phyloP scores from a whole-genome alignment of 1,140 invertebrate species.

The Platorchestia sp. region DNA sequence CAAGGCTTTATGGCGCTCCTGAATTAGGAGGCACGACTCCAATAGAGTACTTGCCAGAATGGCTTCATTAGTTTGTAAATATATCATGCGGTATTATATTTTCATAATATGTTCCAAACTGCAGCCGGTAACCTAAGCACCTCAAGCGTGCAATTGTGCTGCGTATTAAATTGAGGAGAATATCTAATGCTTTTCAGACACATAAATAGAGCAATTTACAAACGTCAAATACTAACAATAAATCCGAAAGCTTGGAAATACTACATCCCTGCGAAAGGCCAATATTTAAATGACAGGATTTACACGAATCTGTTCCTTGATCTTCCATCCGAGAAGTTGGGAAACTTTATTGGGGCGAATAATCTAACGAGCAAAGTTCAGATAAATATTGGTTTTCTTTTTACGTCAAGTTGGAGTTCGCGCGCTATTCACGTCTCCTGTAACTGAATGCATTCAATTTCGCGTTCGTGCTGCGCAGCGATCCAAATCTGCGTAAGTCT shows the following conservation, averaged over 20 bases:
- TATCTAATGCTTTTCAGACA: background rate
- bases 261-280: background rate
- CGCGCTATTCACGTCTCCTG: background rate
- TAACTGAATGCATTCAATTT: background rate
- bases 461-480: background rate
- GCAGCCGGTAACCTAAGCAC: background rate
- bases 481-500: background rate
- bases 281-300: background rate
- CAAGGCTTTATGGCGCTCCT: too few relatives aligned
- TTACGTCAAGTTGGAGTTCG: background rate
- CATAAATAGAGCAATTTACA: background rate
- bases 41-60: background rate
- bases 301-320: background rate
- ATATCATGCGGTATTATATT: background rate
- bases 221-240: background rate
- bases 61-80: background rate
- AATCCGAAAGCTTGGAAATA: background rate
- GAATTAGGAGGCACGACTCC: background rate
- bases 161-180: background rate
- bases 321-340: background rate
- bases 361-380: slow-evolving; percentile 8
- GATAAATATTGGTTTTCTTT: background rate
- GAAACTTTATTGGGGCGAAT: background rate
- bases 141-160: background rate
- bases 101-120: background rate